These are phyloP conservation scores for Phyllotis vaccarum DNA, from an alignment of 2,797 vertebrate species.

Conservation along the genomic window DNA sequence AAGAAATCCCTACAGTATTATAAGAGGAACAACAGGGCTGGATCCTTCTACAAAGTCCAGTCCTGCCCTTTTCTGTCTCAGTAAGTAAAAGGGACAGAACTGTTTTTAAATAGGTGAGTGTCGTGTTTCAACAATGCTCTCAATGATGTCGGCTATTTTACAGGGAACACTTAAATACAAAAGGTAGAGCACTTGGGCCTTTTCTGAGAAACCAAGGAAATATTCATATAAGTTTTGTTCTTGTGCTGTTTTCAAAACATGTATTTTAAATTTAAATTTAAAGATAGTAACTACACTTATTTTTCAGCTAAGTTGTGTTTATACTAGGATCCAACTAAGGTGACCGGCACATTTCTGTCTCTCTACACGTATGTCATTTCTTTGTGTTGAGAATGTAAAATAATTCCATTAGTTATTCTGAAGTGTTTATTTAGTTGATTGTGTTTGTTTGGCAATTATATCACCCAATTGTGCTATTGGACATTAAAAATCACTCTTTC, in stretches of 20 bases:
- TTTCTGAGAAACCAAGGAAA: constrained; percentile 5
- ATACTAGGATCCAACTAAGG: background rate
- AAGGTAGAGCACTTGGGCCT: background rate
- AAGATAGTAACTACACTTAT: background rate
- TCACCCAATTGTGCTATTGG: background rate
- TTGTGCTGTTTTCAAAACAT: background rate
- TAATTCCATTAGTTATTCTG: background rate
- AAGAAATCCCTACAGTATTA: background rate
- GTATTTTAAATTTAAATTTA: constrained; percentile 16
- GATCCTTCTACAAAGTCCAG: constrained; percentile 31
- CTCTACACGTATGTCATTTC: background rate
- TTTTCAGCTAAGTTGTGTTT: background rate
- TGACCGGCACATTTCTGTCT: background rate
- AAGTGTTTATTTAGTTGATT: background rate
- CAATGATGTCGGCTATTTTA: constrained; percentile 10
- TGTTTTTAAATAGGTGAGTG: background rate
- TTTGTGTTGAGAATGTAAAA: background rate
- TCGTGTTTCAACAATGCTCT: background rate
- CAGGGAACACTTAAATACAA: background rate
- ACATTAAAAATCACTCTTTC: background rate
- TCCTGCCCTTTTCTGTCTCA: background rate
- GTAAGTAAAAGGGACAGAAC: background rate
- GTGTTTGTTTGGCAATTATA: background rate
- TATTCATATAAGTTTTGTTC: background rate
- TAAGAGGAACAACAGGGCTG: background rate